These are phyloP conservation scores for Cuculus canorus DNA, from an alignment of 2,797 vertebrate genomes.

Conservation along the genomic window DNA sequence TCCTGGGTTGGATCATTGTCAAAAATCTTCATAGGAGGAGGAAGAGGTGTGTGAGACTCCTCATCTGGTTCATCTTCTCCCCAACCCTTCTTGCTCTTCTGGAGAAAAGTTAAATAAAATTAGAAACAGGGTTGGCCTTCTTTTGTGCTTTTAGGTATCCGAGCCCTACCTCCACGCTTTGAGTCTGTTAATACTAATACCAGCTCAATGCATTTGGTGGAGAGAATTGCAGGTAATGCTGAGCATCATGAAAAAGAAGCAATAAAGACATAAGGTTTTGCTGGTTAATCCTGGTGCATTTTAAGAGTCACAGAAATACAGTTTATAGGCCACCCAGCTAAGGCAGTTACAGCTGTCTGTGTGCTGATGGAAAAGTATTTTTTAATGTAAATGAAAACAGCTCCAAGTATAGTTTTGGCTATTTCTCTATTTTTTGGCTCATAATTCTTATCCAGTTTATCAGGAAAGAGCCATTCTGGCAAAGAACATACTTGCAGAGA, in stretches of 20 bases:
- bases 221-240: not conserved
- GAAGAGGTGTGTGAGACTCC: constrained; percentile 93
- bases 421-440: not conserved
- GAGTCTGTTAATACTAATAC: not conserved
- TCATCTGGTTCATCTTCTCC: constrained; percentile 98
- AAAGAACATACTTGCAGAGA: not conserved
- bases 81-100: constrained; percentile 91
- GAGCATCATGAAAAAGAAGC: not conserved
- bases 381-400: not conserved
- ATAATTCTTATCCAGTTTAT: not conserved
- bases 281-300: not conserved
- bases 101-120: constrained; percentile 70
- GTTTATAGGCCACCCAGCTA: not conserved
- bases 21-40: constrained; percentile 98
- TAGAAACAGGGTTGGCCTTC: not conserved
- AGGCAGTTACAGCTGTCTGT: not conserved
- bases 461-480: not conserved
- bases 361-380: not conserved
- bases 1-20: constrained; percentile 93
- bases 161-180: not conserved
- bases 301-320: not conserved
- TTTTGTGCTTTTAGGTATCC: not conserved
- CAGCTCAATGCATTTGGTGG: not conserved
- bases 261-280: not conserved
- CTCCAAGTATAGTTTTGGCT: not conserved